phyloP scores from a whole-genome alignment of 2,888 invertebrate species.

The Iselma pallidipennis region DNA sequence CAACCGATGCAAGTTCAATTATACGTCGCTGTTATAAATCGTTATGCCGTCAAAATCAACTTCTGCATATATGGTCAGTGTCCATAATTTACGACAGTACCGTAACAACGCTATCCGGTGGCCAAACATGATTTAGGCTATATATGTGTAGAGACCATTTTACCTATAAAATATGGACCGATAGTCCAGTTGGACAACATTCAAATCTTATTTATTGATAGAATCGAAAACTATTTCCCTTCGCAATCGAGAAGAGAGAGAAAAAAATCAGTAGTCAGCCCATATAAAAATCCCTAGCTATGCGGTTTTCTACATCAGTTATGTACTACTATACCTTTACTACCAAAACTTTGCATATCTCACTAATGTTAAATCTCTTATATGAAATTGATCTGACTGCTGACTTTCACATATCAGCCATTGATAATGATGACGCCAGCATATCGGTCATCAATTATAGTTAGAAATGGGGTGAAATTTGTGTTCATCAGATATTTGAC shows the following conservation, averaged over 20 bases:
- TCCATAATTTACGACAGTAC: slow-evolving; percentile 35
- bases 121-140: slow-evolving; percentile 39
- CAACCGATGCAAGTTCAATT: neutral
- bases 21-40: slow-evolving; percentile 22
- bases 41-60: slow-evolving; percentile 31
- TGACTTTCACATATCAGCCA: neutral
- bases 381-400: neutral
- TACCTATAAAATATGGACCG: neutral
- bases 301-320: neutral
- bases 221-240: neutral
- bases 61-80: slow-evolving; percentile 30
- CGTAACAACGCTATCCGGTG: slow-evolving; percentile 35
- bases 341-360: neutral
- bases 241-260: neutral
- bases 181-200: neutral
- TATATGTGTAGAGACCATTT: slow-evolving; percentile 30
- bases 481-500: neutral
- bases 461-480: neutral
- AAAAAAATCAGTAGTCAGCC: neutral
- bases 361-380: neutral
- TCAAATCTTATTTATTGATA: neutral
- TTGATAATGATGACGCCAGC: neutral
- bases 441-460: neutral
- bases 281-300: neutral
- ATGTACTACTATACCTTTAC: neutral